These are phyloP conservation scores for Meloidogyne chitwoodi DNA, from an alignment of 1,140 invertebrate genomes.

Conservation along the genomic window DNA sequence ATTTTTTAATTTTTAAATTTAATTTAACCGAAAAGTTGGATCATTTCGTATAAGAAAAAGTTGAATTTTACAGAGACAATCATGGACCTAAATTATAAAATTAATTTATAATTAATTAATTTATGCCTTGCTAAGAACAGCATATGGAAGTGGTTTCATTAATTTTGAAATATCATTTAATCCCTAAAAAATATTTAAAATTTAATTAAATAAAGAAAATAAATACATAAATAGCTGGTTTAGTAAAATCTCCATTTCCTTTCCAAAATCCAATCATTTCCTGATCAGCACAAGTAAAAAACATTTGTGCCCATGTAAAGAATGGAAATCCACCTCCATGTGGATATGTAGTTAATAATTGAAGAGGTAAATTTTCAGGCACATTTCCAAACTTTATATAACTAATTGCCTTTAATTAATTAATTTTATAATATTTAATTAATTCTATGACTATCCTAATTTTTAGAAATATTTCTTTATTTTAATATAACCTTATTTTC, in stretches of 20 bases:
- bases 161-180: conserved; percentile 45
- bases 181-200: conserved; percentile 37
- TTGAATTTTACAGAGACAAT: conserved; percentile 55
- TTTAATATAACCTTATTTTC: conserved; percentile 44
- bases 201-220: not conserved
- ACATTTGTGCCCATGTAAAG: conserved; percentile 58
- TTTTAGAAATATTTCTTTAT: conserved; percentile 23
- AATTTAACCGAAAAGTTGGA: conserved; percentile 40
- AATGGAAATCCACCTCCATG: conserved; percentile 58
- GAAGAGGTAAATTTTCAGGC: conserved; percentile 47
- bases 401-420: not conserved
- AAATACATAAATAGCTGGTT: conserved; percentile 34
- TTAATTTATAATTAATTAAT: conserved; percentile 6
- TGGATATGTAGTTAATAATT: conserved; percentile 57
- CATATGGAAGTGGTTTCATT: conserved; percentile 58
- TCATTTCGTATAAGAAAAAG: conserved; percentile 55
- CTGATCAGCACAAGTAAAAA: conserved; percentile 50
- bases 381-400: conserved; percentile 53
- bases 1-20: not conserved
- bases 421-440: too few relatives aligned
- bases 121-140: conserved; percentile 51
- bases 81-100: conserved; percentile 43
- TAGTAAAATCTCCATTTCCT: conserved; percentile 58
- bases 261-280: conserved; percentile 59
- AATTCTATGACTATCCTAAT: not conserved